Conservation (phyloP, 2,113 vertebrate genomes). For the Alligator sinensis region DNA sequence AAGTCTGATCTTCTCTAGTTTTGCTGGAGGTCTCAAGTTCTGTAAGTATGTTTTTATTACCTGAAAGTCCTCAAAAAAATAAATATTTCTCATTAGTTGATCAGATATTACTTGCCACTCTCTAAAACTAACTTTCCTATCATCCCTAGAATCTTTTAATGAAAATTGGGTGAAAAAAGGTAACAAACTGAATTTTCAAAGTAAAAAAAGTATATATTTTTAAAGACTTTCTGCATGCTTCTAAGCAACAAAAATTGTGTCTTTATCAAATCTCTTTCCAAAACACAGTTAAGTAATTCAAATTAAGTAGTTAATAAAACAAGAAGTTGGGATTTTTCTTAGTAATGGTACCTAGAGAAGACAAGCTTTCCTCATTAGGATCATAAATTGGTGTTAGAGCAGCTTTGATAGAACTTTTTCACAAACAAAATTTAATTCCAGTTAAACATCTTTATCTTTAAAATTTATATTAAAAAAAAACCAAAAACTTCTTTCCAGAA, state of each 20-base stretch:
- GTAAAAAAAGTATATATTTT: neutral
- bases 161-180: neutral
- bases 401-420: neutral
- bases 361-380: neutral
- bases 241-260: rapidly evolving
- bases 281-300: neutral
- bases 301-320: neutral
- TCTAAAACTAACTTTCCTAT: neutral
- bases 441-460: rapidly evolving
- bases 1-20: neutral
- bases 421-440: neutral
- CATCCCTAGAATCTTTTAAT: neutral
- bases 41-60: neutral
- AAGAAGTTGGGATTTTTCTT: neutral
- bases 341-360: neutral
- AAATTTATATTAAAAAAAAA: rapidly evolving
- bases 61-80: neutral
- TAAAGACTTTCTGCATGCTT: too few species aligned
- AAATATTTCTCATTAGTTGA: neutral
- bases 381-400: neutral
- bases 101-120: neutral
- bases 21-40: neutral
- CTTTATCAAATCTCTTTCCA: neutral
- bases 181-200: neutral
- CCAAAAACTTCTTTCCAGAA: neutral